Evolutionary conservation across 2,113 vertebrate genomes (phyloP), one percentile per base, ranked within the genome.

Genomic region (Brienomyrus longianalis): DNA sequence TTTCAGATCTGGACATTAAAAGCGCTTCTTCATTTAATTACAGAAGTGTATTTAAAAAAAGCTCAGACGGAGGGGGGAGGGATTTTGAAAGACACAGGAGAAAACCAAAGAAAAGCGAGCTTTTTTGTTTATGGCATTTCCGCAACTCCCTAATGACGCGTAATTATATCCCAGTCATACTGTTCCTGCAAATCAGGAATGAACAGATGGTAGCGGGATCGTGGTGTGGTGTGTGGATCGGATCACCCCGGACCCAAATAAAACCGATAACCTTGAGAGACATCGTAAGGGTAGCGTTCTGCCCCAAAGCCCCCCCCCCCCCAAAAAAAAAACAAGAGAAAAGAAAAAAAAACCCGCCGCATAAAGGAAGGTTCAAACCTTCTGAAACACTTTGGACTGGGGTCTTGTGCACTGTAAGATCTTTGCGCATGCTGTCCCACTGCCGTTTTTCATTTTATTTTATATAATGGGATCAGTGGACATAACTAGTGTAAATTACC

Each of bases 21-120:
- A 94, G 93, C 94, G 94, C 91, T 90, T 92, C 93, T 94, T 92
- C 95, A 96, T 95, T 96, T 95, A 95, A 96, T 96, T 95, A 95
- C 95, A 95, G 93, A 94, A 95, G 95, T 94, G 94, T 94, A 91
- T 91, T 94, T 94, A 93, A 94, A 91, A 66, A 95, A 94, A 90
- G 31, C 21, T 90, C 86, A 74, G 86, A 90, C 8, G 88, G 84
- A 88, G 89, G 88, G 84, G 90, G 80, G 87, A n/a, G 23, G 59
- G 31, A 80, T 5, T 84, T 74, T 39, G 74, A 52, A 89, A 70
- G 50, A 45, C 19, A 47, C 77, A 59, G 56, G 74, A 35, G 85
- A 47, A 23, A 31, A 74, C 66, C 6, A 50, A n/a, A 51, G 80
- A 56, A 83, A 83, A 88, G 17, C 15, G 27, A 19, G 88, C 6